Base-by-base conservation (phyloP, 2,797 vertebrate species). In the Falco berigora region DNA sequence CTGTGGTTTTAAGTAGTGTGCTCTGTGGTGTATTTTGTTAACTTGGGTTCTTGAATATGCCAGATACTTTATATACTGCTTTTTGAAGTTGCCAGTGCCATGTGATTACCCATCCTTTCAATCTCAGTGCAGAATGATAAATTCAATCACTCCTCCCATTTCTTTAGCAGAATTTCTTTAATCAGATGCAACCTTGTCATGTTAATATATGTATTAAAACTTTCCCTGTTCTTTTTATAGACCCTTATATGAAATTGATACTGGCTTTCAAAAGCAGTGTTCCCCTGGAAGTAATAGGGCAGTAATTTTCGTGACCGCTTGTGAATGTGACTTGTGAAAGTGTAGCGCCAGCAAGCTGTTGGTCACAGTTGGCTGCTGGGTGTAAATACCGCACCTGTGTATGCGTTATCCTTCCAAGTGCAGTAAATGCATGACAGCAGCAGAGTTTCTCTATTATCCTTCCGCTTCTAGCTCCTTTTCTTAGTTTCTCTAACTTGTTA, bases 201-300 rank as follows among this genome's bases (percentile, higher is more conserved):
- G 53, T 83, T 86, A 84, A 78, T 81, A 34, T 36, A 12, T 5
- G 32, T 75, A 34, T 63, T 80, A 69, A 66, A 78, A 53, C 67
- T 47, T 86, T 34, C 77, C 5, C 1, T 69, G 38, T 34, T 91
- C 89, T 94, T 92, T 94, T 94, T 81, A 88, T 95, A 95, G 83
- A 16, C 12, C 40, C 49, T n/a, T 10, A 4, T 62, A 9, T 93
- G 88, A 96, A 96, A 91, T 23, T 10, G 84, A 96, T 91, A 92
- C 6, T 64, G 53, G 24, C 46, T 90, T 88, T 94, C 89, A 84
- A 66, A 88, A 88, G 87, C 79, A 19, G 0, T 59, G 52, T 15
- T 72, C 38, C 85, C 40, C 20, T 34, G 75, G 72, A 34, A 91
- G 59, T 23, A 47, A 47, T 23, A 63, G 0, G 28, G 52, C 61